Evolutionary conservation across 2,797 vertebrate species (phyloP).

Genomic region (Ispidina picta): DNA sequence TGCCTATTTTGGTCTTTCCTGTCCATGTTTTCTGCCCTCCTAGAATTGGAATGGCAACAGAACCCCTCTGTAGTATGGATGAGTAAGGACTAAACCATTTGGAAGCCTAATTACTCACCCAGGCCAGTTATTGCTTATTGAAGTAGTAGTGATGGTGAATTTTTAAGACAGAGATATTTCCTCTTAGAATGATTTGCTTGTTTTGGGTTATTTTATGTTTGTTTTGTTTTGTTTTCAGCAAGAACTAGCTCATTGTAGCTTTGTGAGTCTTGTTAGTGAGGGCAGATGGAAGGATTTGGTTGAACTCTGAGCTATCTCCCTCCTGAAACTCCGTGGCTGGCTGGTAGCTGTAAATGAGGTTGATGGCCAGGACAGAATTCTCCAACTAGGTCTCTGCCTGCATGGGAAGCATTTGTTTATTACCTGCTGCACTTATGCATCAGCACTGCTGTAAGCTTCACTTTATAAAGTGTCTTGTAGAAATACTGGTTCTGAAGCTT

Average conservation of each 20-base stretch:
- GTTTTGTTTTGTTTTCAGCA: not conserved
- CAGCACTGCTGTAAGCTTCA: not conserved
- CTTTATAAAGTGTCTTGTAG: not conserved
- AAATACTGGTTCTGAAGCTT: not conserved
- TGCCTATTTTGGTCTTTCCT: not conserved
- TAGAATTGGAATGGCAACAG: not conserved
- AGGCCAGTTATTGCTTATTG: not conserved
- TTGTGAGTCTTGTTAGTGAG: not conserved
- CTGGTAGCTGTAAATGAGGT: not conserved
- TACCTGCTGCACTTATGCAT: fast-evolving
- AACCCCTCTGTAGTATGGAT: not conserved
- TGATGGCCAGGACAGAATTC: not conserved
- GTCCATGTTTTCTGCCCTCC: not conserved
- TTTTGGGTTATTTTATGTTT: no score
- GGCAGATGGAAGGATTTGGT: not conserved
- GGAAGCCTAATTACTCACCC: not conserved
- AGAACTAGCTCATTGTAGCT: not conserved
- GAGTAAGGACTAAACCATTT: not conserved
- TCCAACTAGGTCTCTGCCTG: not conserved
- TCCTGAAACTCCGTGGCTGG: not conserved
- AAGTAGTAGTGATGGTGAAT: not conserved
- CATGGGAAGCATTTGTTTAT: not conserved
- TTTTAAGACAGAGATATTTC: not conserved
- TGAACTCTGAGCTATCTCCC: not conserved
- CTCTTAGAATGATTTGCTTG: not conserved